These are phyloP conservation scores for Aleadryas rufinucha DNA, from an alignment of 2,113 vertebrate species.

Conservation along the genomic window DNA sequence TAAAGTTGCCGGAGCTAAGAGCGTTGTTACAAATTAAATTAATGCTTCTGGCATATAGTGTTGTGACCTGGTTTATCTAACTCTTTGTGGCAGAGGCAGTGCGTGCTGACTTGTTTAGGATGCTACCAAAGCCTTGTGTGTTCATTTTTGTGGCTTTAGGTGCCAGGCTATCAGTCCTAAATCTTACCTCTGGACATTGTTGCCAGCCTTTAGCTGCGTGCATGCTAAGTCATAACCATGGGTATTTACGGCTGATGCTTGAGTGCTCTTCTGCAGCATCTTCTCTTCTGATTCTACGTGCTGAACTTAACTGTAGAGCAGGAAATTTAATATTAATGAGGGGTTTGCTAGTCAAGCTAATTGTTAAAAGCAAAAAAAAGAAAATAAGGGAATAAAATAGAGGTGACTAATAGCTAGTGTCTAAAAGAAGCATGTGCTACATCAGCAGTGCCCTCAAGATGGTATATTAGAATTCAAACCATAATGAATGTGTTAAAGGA, in stretches of 20 bases:
- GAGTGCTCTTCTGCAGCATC: not conserved
- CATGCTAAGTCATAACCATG: rapidly evolving
- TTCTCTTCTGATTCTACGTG: not conserved
- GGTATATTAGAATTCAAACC: not conserved
- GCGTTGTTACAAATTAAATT: rapidly evolving
- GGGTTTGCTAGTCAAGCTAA: not conserved
- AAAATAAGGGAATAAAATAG: not conserved
- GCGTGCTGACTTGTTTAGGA: not conserved
- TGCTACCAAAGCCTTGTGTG: not conserved
- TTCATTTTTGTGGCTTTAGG: not conserved
- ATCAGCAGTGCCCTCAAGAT: not conserved
- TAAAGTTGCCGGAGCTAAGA: not conserved
- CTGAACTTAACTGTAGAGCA: not conserved
- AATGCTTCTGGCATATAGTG: not conserved
- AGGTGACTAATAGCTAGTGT: not conserved
- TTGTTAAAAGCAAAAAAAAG: not conserved
- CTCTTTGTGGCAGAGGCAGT: not conserved
- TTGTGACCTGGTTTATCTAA: not conserved
- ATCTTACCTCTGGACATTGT: not conserved
- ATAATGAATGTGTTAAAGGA: not conserved
- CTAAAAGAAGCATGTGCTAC: not conserved
- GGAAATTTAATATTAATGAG: not conserved
- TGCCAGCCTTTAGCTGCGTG: rapidly evolving
- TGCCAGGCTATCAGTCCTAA: not conserved
- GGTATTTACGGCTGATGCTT: not conserved